A percentile compares a stretch with the other conserved stretches of the same genome.
These are phyloP conservation scores for Leontopithecus rosalia DNA, from an alignment of 2,797 vertebrate genomes.

Conservation along the genomic window DNA sequence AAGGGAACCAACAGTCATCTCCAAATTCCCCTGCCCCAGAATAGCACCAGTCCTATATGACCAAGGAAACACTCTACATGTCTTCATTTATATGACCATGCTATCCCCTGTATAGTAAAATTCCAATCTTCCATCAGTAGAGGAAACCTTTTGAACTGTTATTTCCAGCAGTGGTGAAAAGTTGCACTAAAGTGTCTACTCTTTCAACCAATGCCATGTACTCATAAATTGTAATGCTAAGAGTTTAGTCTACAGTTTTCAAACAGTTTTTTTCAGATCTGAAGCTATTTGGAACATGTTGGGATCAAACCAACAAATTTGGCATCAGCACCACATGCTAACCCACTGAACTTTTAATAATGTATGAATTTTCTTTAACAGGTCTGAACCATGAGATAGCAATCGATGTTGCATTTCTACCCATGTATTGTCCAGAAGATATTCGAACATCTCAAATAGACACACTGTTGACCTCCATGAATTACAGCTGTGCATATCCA, in stretches of 20 bases:
- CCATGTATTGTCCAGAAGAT: constrained; percentile 86
- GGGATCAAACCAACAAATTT: constrained; percentile 19
- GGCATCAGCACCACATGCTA: not conserved
- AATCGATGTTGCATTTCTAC: constrained; percentile 89
- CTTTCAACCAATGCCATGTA: constrained; percentile 11
- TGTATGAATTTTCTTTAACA: constrained; percentile 71
- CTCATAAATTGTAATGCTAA: constrained; percentile 14
- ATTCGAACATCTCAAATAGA: constrained; percentile 81
- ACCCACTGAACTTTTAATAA: not conserved
- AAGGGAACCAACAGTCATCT: constrained; percentile 2
- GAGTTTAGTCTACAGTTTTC: not conserved
- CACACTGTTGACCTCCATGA: constrained; percentile 86
- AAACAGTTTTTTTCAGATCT: constrained; percentile 11
- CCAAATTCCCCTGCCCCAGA: not conserved
- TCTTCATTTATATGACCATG: constrained; percentile 19
- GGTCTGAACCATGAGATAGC: constrained; percentile 93
- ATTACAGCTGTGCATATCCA: constrained; percentile 84
- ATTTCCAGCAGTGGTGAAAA: not conserved
- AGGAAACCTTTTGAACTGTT: constrained; percentile 39
- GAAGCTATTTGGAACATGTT: not conserved
- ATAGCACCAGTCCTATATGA: not conserved
- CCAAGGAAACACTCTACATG: not conserved
- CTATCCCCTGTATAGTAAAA: not conserved
- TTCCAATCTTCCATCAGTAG: not conserved
- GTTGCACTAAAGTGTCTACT: not conserved